Percentiles rank a stretch among this genome's conserved stretches.
These are phyloP conservation scores for Misgurnus anguillicaudatus DNA, from an alignment of 2,113 vertebrate genomes.

Conservation along the genomic window DNA sequence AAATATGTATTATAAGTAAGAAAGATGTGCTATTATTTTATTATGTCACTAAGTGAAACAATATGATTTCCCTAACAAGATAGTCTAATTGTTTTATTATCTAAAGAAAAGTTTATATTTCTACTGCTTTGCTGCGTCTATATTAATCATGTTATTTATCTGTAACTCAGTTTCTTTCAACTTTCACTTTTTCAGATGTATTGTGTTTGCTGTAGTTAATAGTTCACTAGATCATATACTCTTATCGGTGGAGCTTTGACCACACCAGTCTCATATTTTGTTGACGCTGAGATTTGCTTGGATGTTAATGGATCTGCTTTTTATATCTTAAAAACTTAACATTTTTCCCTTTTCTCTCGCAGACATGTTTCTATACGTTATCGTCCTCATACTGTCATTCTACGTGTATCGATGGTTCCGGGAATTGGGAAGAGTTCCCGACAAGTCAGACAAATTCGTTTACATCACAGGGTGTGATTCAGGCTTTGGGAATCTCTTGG, in stretches of 20 bases:
- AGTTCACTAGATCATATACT: neutral
- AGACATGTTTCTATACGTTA: constrained; percentile 64
- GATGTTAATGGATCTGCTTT: neutral
- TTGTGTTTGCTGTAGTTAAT: constrained; percentile 7
- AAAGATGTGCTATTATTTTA: no score
- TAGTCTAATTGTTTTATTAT: no score
- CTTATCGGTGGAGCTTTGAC: neutral
- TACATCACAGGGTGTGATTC: constrained; percentile 75
- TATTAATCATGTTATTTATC: no score
- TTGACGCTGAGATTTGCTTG: neutral
- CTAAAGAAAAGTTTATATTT: no score
- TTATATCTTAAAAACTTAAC: neutral
- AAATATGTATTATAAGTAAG: no score
- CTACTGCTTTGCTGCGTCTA: no score
- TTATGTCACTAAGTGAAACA: no score
- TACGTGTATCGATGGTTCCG: constrained; percentile 65
- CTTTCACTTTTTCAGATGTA: neutral
- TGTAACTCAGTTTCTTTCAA: no score
- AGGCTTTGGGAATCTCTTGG: constrained; percentile 73
- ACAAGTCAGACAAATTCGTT: constrained; percentile 70
- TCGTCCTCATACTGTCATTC: constrained; percentile 56
- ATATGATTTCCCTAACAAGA: no score
- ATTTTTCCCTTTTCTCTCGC: neutral
- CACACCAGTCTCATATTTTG: neutral
- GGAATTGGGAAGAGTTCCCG: constrained; percentile 61